Base-by-base conservation (phyloP, 1,140 invertebrate species). In the Micrasema longulum region DNA sequence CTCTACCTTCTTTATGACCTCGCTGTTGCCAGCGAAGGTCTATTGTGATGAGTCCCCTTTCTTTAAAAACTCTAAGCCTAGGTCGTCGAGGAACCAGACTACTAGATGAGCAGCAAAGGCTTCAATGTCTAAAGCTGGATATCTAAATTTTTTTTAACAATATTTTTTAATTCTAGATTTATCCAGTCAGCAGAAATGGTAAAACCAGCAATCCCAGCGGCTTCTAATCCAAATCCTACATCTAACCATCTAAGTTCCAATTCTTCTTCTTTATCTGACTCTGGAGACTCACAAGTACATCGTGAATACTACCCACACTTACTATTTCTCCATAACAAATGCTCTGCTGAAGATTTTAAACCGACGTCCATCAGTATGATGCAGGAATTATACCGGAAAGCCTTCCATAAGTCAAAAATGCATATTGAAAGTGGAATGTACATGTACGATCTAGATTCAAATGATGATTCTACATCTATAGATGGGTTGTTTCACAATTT, bases 181-280 rank as follows among this genome's bases (percentile, higher is more conserved):
- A 81, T 95, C 18, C 91, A 93, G 82, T 89, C 92, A 57, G 92
- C 93, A 26, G 93, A 95, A 85, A 95, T 95, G 93, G 83, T 96
- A 76, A 94, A 94, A 79, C 94, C 94, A 1, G 90, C 90, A 1
- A 89, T 91, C 3, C 89, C 89, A 18, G 88, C 88, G 23, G 86
- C 87, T 18, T 67, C 74, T 1, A 76, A 76, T 35, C 10, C 36
- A 12, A 55, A 14, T 36, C 73, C 68, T 38, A 31, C 48, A 7
- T 38, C 67, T 1, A 43, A 43, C n/a, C 67, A 72, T 45, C 52
- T 9, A 12, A 52, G 35, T 16, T 70, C 74, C 14, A 48, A 3
- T 0, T 0, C 55, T 22, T 14, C n/a, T 22, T 18, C 50, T 4
- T 48, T 62, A 2, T 65, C 66, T 14, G 79, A 76, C 12, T 20